Base-by-base conservation (phyloP, 2,113 vertebrate species). In the Phalacrocorax pelagicus region DNA sequence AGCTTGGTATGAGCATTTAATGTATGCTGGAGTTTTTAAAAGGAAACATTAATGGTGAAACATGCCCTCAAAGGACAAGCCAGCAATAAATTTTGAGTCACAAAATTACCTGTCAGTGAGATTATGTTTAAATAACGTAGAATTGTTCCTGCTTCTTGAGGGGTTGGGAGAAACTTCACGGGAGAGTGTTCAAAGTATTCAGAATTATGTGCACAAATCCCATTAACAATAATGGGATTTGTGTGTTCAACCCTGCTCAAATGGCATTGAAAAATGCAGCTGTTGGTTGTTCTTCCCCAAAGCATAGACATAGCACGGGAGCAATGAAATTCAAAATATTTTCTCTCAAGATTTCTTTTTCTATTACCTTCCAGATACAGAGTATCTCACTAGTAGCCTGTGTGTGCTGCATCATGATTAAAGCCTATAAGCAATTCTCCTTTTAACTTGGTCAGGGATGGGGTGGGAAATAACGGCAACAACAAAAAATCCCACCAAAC, bases 31-130 rank as follows among this genome's bases (percentile, higher is more conserved):
- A 98, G 98, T 98, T 98, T 98, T 98, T 98, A 97, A 98, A 98
- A 98, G 98, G 98, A 98, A 98, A 98, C 97, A 96, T 98, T 98
- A 98, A 98, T 98, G 97, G 97, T 97, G 97, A 98, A 98, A 97
- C 97, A 95, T 98, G 97, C 97, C 97, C 98, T 98, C 97, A 81
- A 96, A 98, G 98, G 98, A 98, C 97, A 98, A 97, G 92, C 94
- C 90, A 87, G 97, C 97, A 97, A 98, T 98, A 98, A 98, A 98
- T 98, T 98, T 98, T 74, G 58, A 97, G 97, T 98, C 98, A 98
- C 96, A 98, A 97, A 98, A 98, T 98, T 98, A 98, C 98, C 98
- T 98, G 98, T 98, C 98, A 97, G 96, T 97, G 95, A 97, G 97
- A 97, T 98, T 98, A 97, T 98, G 97, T 97, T 97, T 98, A 98